Conservation (phyloP, 2,888 invertebrate genomes). For the Exocentrus adspersus region DNA sequence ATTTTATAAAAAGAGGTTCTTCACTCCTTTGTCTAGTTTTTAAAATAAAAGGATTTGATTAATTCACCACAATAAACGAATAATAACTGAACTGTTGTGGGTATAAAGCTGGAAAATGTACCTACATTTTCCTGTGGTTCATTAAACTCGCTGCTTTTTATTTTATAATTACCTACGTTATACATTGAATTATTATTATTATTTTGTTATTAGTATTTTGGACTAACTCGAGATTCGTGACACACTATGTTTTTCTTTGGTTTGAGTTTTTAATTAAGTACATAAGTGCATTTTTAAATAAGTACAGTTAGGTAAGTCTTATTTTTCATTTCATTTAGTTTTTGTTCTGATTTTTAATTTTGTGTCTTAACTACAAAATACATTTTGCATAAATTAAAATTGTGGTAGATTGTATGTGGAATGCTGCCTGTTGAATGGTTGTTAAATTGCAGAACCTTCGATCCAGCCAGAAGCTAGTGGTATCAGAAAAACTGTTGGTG, state of each 20-base stretch:
- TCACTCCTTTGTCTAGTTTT: too few relatives aligned
- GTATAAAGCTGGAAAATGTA: too few relatives aligned
- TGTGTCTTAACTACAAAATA: conserved; percentile 8
- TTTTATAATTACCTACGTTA: too few relatives aligned
- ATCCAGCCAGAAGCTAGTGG: conserved; percentile 55
- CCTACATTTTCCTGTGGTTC: too few relatives aligned
- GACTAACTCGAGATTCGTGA: too few relatives aligned
- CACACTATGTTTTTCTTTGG: neutral
- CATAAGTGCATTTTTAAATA: conserved; percentile 6
- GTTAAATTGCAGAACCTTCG: conserved; percentile 61
- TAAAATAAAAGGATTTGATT: too few relatives aligned
- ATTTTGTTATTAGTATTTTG: too few relatives aligned
- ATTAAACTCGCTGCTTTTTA: too few relatives aligned
- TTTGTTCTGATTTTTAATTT: conserved; percentile 24
- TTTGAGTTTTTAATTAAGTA: neutral
- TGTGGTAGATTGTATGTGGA: conserved; percentile 61
- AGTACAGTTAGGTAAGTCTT: conserved; percentile 35
- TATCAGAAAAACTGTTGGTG: conserved; percentile 70
- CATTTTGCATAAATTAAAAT: conserved; percentile 33
- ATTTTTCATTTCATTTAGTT: conserved; percentile 9
- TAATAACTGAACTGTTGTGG: too few relatives aligned
- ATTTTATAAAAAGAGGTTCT: too few relatives aligned
- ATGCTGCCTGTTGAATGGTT: conserved; percentile 63
- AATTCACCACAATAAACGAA: too few relatives aligned
- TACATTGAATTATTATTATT: too few relatives aligned